Percentiles rank a stretch among this genome's conserved stretches.
Conservation (phyloP, 1,140 invertebrate species). For the Heliconius melpomene region DNA sequence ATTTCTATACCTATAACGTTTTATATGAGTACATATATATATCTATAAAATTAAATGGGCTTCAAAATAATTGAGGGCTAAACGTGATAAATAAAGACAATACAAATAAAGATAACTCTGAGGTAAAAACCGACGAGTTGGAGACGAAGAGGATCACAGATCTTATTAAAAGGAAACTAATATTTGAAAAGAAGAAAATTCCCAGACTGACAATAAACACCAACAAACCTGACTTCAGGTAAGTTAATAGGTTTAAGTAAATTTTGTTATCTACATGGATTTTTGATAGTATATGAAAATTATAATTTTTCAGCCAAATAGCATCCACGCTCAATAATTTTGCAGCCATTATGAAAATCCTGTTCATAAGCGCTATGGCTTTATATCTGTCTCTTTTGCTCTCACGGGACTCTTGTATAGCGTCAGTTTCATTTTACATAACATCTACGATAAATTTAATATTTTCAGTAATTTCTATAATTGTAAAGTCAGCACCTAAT, state of each 20-base stretch:
- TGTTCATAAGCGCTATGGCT: conserved; percentile 34
- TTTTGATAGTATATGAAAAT: background rate
- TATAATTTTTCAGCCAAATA: conserved; percentile 5
- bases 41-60: conserved; percentile 74
- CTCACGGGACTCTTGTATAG: conserved; percentile 40
- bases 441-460: conserved; percentile 35
- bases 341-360: conserved; percentile 35
- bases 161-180: conserved; percentile 22
- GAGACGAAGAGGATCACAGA: conserved; percentile 29
- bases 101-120: conserved; percentile 50
- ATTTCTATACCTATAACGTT: conserved; percentile 77
- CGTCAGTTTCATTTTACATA: conserved; percentile 41
- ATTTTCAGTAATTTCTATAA: conserved; percentile 31
- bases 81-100: conserved; percentile 65
- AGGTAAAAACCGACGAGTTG: conserved; percentile 17
- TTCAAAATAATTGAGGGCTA: conserved; percentile 58
- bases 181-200: conserved; percentile 16
- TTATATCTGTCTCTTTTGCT: conserved; percentile 57
- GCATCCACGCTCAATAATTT: conserved; percentile 30
- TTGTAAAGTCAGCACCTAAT: conserved; percentile 23
- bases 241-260: conserved; percentile 22
- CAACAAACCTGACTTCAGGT: conserved; percentile 27
- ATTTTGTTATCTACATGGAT: background rate
- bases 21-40: conserved; percentile 70
- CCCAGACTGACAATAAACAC: conserved; percentile 27